These are phyloP conservation scores for Vipera ursinii DNA, from an alignment of 2,797 vertebrate species.

Conservation along the genomic window DNA sequence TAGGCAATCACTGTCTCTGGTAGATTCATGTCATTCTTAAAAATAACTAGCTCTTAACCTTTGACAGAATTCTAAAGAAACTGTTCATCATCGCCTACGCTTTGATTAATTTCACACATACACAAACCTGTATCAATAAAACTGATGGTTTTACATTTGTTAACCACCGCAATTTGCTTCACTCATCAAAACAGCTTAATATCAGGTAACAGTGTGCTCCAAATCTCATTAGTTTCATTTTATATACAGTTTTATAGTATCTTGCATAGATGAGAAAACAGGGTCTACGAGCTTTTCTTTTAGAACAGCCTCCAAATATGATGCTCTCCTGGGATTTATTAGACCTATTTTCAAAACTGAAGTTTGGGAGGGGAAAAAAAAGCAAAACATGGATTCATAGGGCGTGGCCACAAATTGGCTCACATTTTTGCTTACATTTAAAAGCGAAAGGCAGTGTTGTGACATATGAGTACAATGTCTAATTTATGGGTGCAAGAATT, in stretches of 20 bases:
- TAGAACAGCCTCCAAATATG: slow-evolving; percentile 58
- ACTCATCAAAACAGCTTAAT: slow-evolving; percentile 89
- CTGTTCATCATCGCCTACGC: slow-evolving; percentile 99
- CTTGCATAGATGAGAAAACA: slow-evolving; percentile 76
- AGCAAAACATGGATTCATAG: slow-evolving; percentile 39
- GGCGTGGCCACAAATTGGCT: slow-evolving; percentile 39
- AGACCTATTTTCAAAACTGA: slow-evolving; percentile 55
- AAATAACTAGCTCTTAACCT: slow-evolving; percentile 99
- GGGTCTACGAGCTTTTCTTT: slow-evolving; percentile 61
- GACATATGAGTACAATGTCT: neutral
- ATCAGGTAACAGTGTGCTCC: slow-evolving; percentile 85
- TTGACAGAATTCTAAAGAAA: slow-evolving; percentile 99
- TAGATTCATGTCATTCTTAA: slow-evolving; percentile 99
- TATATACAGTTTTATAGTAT: slow-evolving; percentile 90
- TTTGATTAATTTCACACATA: slow-evolving; percentile 99
- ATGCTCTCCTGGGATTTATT: slow-evolving; percentile 51
- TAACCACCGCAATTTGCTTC: slow-evolving; percentile 89
- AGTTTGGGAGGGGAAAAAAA: slow-evolving; percentile 27
- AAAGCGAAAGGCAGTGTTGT: slow-evolving; percentile 13
- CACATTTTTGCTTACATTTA: slow-evolving; percentile 34
- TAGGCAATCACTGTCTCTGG: slow-evolving; percentile 99
- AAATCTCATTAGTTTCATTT: slow-evolving; percentile 89
- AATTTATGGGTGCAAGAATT: slow-evolving; percentile 22
- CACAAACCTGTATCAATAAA: slow-evolving; percentile 92
- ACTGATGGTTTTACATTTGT: slow-evolving; percentile 92